A percentile compares a stretch with the other conserved stretches of the same genome.
These are phyloP conservation scores for Myathropa florea DNA, from an alignment of 2,888 invertebrate species.

Conservation along the genomic window DNA sequence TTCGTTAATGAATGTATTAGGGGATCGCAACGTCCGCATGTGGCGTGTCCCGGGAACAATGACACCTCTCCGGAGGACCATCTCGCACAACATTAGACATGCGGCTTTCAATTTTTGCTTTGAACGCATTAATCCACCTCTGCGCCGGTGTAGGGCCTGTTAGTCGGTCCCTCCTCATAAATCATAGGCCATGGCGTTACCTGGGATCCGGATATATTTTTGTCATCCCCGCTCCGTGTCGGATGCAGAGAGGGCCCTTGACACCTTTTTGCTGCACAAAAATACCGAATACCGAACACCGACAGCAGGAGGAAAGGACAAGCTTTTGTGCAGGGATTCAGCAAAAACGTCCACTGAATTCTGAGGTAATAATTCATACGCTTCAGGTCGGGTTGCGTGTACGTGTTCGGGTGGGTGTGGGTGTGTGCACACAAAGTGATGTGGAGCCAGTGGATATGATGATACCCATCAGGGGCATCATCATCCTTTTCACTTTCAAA, in stretches of 20 bases:
- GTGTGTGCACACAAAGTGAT: background rate
- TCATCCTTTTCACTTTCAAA: conserved; percentile 34
- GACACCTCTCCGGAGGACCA: conserved; percentile 5
- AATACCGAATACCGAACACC: background rate
- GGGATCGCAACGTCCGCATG: too few species aligned
- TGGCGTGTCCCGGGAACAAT: background rate
- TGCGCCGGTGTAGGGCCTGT: conserved; percentile 8
- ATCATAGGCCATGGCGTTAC: background rate
- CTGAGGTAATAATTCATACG: conserved; percentile 56
- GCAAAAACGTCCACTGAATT: conserved; percentile 54
- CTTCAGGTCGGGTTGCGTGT: background rate
- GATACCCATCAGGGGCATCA: conserved; percentile 44
- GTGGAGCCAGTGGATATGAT: conserved; percentile 24
- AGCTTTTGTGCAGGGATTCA: conserved; percentile 22
- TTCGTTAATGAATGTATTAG: conserved; percentile 44
- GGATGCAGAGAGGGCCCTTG: background rate
- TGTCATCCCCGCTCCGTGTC: background rate
- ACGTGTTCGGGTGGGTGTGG: conserved; percentile 15
- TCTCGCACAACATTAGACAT: conserved; percentile 46
- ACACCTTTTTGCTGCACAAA: background rate
- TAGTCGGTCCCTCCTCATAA: background rate
- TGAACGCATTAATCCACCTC: conserved; percentile 39
- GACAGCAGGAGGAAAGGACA: conserved; percentile 4
- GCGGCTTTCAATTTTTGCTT: conserved; percentile 45
- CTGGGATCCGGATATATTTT: background rate